Evolutionary conservation across 2,888 invertebrate species (phyloP).

Genomic region (Nesidiocoris tenuis): DNA sequence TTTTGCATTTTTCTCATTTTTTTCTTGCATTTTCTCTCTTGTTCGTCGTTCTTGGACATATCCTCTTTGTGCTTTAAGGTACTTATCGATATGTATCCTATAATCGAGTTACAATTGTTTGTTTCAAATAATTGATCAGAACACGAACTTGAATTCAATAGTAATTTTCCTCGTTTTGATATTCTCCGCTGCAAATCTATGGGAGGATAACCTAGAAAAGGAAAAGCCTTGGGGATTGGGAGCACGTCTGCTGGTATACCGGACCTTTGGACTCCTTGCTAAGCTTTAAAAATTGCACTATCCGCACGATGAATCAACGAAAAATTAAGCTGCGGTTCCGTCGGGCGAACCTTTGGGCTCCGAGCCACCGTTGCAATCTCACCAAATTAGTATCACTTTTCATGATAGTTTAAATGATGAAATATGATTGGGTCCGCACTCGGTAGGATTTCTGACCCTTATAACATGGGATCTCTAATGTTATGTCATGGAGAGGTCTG

Average conservation of each 20-base stretch:
- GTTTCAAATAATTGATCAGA: too few species aligned
- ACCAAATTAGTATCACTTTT: background rate
- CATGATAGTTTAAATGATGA: background rate
- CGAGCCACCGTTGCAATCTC: background rate
- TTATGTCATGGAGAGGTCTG: too few species aligned
- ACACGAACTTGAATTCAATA: background rate
- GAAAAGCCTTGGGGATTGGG: background rate
- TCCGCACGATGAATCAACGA: background rate
- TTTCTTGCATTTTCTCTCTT: too few species aligned
- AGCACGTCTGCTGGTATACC: background rate
- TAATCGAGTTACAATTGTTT: background rate
- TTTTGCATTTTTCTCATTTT: too few species aligned
- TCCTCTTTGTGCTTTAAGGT: too few species aligned
- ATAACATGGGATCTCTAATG: too few species aligned
- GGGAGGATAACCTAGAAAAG: background rate
- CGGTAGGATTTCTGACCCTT: too few species aligned
- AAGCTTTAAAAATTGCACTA: background rate
- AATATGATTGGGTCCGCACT: background rate
- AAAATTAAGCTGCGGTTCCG: background rate
- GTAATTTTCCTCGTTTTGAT: background rate
- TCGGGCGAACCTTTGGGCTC: background rate
- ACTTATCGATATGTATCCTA: background rate
- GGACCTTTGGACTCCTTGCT: background rate
- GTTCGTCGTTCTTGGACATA: too few species aligned
- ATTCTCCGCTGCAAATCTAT: too few species aligned